Base-by-base conservation (phyloP, 2,797 vertebrate genomes). In the Fringilla coelebs region DNA sequence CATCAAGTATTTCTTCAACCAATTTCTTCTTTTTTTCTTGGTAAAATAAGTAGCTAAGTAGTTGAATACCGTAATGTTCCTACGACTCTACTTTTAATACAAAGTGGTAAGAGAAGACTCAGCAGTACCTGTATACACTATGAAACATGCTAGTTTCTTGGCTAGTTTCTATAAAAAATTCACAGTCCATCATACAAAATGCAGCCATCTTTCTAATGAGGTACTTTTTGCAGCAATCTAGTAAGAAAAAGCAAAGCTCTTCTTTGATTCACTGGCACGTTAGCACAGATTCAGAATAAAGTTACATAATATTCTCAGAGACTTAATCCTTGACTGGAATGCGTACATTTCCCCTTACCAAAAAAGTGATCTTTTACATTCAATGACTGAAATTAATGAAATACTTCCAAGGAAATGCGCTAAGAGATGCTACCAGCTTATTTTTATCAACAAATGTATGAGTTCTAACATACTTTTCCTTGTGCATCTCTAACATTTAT, bases 1-100 rank as follows among this genome's bases (percentile, higher is more conserved):
- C 85, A 88, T 84, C 51, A 76, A 84, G 49, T 91, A 91, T 84
- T 90, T 96, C 40, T 82, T 95, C 75, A 92, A 79, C 11, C 41
- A 86, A 46, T 58, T 86, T 13, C 24, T 76, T 80, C 63, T 55
- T 86, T 83, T 66, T 57, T 51, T 73, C 71, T 85, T 6, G 5
- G 71, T 84, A 85, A 96, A 96, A 84, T 55, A 54, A 88, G 62
- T 49, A 94, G 68, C 41, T 55, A 74, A 72, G 21, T 67, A 78
- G 76, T 63, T 86, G 26, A 92, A 79, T 57, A 75, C 3, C 46
- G 13, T 88, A 82, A 94, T 67, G 60, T 67, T 77, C 31, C 51
- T 71, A 80, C 6, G 34, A 74, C 16, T 82, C 83, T 63, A 48
- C 79, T 36, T 61, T 90, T 75, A 96, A 73, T 40, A 62, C 57